Evolutionary conservation across 2,888 invertebrate genomes (phyloP).

Genomic region (Athalia circularis): DNA sequence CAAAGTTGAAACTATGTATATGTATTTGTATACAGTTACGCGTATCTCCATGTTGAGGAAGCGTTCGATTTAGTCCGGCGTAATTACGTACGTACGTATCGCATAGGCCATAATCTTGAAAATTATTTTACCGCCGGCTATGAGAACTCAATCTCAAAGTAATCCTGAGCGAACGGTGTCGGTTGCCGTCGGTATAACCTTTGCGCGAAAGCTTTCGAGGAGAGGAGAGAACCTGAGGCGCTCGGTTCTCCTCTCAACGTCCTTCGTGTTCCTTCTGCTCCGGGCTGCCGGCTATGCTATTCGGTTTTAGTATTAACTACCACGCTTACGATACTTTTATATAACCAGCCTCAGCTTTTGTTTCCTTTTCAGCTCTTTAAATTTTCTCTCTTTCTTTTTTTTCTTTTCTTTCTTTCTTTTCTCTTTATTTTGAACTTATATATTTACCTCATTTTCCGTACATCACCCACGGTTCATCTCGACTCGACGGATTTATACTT

Average conservation of each 20-base stretch:
- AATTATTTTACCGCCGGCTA: conserved; percentile 34
- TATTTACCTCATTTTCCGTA: no score
- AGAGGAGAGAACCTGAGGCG: conserved; percentile 1
- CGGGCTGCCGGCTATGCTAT: no score
- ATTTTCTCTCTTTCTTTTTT: not conserved
- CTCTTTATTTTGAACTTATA: not conserved
- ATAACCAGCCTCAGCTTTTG: not conserved
- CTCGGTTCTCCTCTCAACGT: not conserved
- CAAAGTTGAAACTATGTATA: not conserved
- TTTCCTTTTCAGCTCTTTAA: conserved; percentile 11
- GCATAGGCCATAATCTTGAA: conserved; percentile 21
- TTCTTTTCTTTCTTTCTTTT: not conserved
- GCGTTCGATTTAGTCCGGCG: conserved; percentile 18
- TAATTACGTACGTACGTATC: not conserved
- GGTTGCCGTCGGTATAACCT: conserved; percentile 4
- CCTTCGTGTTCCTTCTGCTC: no score
- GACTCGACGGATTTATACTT: no score
- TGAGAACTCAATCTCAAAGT: conserved; percentile 34
- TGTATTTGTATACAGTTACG: no score
- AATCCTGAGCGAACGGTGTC: not conserved
- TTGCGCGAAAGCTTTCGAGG: conserved; percentile 15
- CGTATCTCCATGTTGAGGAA: not conserved
- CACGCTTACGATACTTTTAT: conserved; percentile 15
- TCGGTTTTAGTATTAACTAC: no score
- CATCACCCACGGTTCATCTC: no score